phyloP scores from a whole-genome alignment of 2,888 invertebrate species.

The Chouioia cunea region DNA sequence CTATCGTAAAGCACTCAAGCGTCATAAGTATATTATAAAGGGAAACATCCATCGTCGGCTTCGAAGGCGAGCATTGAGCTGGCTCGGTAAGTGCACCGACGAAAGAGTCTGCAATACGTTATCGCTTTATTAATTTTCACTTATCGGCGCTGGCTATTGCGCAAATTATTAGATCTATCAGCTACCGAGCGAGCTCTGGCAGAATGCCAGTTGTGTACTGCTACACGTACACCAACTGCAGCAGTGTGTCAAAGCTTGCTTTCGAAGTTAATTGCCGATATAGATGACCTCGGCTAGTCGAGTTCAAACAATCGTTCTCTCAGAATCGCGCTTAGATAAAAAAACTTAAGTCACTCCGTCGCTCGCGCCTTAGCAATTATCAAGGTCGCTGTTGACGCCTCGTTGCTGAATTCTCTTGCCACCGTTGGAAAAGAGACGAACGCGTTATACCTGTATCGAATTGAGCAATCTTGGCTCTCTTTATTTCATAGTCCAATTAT shows the following conservation, averaged over 20 bases:
- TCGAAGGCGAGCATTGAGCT: slow-evolving; percentile 1
- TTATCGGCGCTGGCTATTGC: slow-evolving; percentile 16
- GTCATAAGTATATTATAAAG: slow-evolving; percentile 3
- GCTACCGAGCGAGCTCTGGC: slow-evolving; percentile 7
- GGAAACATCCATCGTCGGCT: not conserved
- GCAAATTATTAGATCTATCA: slow-evolving; percentile 24
- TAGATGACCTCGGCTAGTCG: no score
- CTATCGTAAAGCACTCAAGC: slow-evolving; percentile 19
- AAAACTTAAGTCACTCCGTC: no score
- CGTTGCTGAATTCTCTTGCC: no score
- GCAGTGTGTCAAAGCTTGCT: no score
- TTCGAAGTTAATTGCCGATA: no score
- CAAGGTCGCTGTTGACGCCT: no score
- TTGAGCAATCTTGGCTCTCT: slow-evolving; percentile 21
- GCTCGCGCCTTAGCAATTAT: no score
- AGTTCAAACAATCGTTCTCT: no score
- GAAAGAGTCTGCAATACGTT: not conserved
- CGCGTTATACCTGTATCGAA: no score
- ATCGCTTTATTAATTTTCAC: slow-evolving; percentile 39
- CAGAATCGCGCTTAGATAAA: no score
- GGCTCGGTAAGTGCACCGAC: slow-evolving; percentile 14
- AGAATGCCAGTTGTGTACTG: slow-evolving; percentile 5
- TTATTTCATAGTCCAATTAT: slow-evolving; percentile 33
- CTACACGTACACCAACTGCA: not conserved
- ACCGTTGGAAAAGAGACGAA: no score